Evolutionary conservation across 2,797 vertebrate species (phyloP), one percentile per base, ranked within the genome.

Genomic region (Aselliscus stoliczkanus): DNA sequence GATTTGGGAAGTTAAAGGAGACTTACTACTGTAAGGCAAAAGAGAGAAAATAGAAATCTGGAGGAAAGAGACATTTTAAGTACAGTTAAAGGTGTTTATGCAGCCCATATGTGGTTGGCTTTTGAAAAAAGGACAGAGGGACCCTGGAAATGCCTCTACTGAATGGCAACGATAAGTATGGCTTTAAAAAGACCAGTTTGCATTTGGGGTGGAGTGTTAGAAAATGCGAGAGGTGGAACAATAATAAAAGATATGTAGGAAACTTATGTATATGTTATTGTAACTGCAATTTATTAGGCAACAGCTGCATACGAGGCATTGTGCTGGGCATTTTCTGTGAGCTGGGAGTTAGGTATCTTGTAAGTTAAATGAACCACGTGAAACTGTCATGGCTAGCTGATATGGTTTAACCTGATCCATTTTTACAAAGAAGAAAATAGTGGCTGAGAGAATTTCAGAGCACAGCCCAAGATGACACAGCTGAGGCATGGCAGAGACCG

Each of bases 1-100:
- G 56, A 89, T 97, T 96, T 50, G 5, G 70, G n/a, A 96, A 87
- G 60, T 90, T 92, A 82, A 94, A 73, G 69, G 87, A 93, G 81
- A 96, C 76, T 86, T 91, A 52, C 0, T 4, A 50, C 42, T 17
- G 4, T 52, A 65, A 79, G 87, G n/a, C 5, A 1, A 73, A 70
- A 76, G 44, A 72, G 20, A 70, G 23, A 37, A 91, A 73, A 87
- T 5, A 58, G 81, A 52, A 44, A 93, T 89, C 62, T 25, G 31
- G 29, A 84, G 89, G 47, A 80, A 87, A 37, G 62, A 84, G 85
- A 52, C 50, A 13, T 54, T 79, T 87, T 67, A 76, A 70, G 69
- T 47, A 25, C 47, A 64, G 89, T 76, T 80, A 37, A 60, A 94
- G 47, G 34, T 29, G 4, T 18, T 52, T 47, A 10, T 0, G 27